Percentiles rank a stretch among this genome's conserved stretches.
Evolutionary conservation across 2,797 vertebrate species (phyloP).

Genomic region (Pelochelys cantorii): DNA sequence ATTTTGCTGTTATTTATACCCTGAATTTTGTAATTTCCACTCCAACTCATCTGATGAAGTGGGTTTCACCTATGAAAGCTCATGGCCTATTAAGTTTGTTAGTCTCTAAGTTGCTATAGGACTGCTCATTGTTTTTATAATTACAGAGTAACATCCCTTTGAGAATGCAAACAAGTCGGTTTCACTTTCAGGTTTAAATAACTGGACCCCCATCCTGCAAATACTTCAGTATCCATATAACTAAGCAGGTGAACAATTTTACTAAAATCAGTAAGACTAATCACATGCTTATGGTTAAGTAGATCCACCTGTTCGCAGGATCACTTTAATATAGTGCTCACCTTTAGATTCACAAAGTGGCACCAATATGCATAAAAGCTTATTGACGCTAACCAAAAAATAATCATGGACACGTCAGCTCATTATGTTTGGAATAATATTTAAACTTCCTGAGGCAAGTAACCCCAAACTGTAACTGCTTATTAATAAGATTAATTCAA

Average conservation of each 20-base stretch:
- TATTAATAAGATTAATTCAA: constrained; percentile 57
- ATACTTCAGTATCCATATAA: background rate
- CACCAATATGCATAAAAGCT: background rate
- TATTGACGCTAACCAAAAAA: constrained; percentile 12
- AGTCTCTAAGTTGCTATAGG: too few species aligned
- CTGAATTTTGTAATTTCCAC: too few species aligned
- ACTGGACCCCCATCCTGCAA: background rate
- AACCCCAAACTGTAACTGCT: constrained; percentile 36
- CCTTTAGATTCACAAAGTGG: background rate
- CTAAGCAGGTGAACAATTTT: background rate
- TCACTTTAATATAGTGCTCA: background rate
- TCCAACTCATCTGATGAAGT: too few species aligned
- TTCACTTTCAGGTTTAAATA: background rate
- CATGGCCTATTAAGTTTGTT: too few species aligned
- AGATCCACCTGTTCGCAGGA: background rate
- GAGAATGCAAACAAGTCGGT: background rate
- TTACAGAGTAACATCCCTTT: too few species aligned
- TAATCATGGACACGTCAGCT: background rate
- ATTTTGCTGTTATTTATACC: too few species aligned
- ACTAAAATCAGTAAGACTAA: background rate
- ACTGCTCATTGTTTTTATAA: too few species aligned
- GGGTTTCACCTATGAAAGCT: too few species aligned
- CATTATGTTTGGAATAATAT: constrained; percentile 30
- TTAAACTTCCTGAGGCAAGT: constrained; percentile 53
- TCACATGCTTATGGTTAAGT: background rate